A percentile compares a stretch with the other conserved stretches of the same genome.
Conservation (phyloP, 2,888 invertebrate species). For the Yponomeuta cagnagella region DNA sequence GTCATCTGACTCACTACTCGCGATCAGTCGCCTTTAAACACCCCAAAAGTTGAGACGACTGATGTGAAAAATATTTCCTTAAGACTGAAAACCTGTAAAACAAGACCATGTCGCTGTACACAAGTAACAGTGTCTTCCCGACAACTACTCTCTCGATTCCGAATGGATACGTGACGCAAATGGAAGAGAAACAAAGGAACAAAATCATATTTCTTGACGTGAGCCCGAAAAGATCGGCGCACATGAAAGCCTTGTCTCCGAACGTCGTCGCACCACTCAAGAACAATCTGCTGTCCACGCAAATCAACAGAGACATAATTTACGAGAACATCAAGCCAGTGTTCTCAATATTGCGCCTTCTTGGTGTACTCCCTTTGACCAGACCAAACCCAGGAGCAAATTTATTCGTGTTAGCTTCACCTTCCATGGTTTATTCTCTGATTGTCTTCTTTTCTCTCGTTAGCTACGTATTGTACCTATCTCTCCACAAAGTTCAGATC, state of each 20-base stretch:
- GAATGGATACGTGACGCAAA: conserved; percentile 50
- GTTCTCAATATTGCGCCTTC: conserved; percentile 55
- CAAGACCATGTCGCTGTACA: conserved; percentile 47
- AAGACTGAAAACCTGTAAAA: not conserved
- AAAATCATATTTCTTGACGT: conserved; percentile 60
- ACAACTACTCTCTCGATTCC: conserved; percentile 37
- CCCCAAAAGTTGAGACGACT: conserved; percentile 23
- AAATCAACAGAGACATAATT: conserved; percentile 54
- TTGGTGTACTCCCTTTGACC: conserved; percentile 79
- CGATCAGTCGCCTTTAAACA: conserved; percentile 29
- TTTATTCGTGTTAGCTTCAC: conserved; percentile 63
- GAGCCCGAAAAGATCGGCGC: conserved; percentile 50
- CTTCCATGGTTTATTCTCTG: conserved; percentile 77
- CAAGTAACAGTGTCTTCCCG: conserved; percentile 42
- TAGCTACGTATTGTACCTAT: conserved; percentile 77
- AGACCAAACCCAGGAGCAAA: conserved; percentile 65
- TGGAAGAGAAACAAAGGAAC: conserved; percentile 28
- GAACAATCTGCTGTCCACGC: conserved; percentile 46
- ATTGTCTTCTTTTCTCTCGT: conserved; percentile 64
- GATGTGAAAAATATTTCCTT: not conserved
- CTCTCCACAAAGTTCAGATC: conserved; percentile 77
- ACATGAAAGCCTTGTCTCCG: conserved; percentile 36
- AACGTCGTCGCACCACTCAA: conserved; percentile 51
- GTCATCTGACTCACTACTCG: conserved; percentile 35
- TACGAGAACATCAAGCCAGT: conserved; percentile 69